These are phyloP conservation scores for Microcebus griseorufus DNA, from an alignment of 2,113 vertebrate genomes.

Conservation along the genomic window DNA sequence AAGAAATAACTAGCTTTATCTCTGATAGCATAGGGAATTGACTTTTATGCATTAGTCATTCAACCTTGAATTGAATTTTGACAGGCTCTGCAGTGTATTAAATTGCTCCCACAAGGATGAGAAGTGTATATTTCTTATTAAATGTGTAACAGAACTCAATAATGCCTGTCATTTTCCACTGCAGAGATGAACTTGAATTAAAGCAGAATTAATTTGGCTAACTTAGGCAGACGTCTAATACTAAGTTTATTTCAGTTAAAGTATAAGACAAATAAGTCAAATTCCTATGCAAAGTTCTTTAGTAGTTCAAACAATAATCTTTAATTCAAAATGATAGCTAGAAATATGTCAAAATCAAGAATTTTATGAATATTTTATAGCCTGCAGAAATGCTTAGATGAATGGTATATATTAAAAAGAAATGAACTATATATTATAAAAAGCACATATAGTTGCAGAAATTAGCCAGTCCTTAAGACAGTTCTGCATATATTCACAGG, in stretches of 20 bases:
- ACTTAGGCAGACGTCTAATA: conserved; percentile 68
- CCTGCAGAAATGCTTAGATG: background rate
- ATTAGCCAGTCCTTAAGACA: background rate
- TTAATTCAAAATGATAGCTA: conserved; percentile 59
- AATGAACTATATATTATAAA: conserved; percentile 40
- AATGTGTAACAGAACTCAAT: conserved; percentile 71
- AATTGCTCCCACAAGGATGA: conserved; percentile 63
- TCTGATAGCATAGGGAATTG: conserved; percentile 62
- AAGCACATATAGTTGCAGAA: background rate
- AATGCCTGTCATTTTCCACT: conserved; percentile 64
- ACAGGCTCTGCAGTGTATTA: conserved; percentile 68
- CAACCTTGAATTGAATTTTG: conserved; percentile 76
- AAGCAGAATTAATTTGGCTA: conserved; percentile 66
- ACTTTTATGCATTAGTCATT: conserved; percentile 75
- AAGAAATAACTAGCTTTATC: conserved; percentile 74
- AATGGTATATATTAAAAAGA: conserved; percentile 48
- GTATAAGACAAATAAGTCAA: conserved; percentile 71
- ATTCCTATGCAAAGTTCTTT: conserved; percentile 58
- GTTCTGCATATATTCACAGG: background rate
- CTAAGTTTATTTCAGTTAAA: conserved; percentile 73
- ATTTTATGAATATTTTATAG: conserved; percentile 56
- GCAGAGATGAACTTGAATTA: conserved; percentile 64
- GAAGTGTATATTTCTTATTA: conserved; percentile 72
- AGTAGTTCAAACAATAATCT: conserved; percentile 62
- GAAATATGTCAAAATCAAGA: conserved; percentile 65